Evolutionary conservation across 2,113 vertebrate genomes (phyloP).

Genomic region (Cariama cristata): DNA sequence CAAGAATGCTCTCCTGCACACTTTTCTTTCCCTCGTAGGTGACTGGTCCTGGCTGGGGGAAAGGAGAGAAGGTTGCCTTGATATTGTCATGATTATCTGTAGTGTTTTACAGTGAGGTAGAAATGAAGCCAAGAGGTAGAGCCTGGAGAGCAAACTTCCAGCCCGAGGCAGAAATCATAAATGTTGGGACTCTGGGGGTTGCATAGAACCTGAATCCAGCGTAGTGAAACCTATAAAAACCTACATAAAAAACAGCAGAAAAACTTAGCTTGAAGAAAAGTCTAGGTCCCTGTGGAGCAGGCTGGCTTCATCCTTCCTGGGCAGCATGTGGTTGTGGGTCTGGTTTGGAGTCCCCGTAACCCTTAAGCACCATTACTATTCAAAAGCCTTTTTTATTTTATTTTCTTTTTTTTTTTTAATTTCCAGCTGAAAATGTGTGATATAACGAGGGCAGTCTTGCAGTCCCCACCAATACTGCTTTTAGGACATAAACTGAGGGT

Average conservation of each 20-base stretch:
- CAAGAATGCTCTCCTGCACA: background rate
- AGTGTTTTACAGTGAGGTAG: background rate
- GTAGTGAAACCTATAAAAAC: background rate
- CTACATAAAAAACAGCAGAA: background rate
- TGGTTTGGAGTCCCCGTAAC: background rate
- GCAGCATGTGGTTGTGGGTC: background rate
- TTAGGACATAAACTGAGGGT: background rate
- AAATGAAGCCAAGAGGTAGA: background rate
- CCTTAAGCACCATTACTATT: background rate
- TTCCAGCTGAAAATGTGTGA: background rate
- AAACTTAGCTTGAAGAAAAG: background rate
- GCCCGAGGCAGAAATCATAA: background rate
- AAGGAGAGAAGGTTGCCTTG: background rate
- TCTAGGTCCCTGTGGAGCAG: background rate
- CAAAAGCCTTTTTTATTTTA: background rate
- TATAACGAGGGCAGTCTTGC: background rate
- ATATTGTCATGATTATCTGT: background rate
- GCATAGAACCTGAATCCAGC: accelerated
- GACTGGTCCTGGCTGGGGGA: accelerated
- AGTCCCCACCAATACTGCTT: accelerated
- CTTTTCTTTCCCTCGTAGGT: background rate
- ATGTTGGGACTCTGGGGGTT: background rate
- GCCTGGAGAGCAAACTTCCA: background rate
- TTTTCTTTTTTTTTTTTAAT: too few species aligned
- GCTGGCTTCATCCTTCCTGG: background rate